Evolutionary conservation across 2,797 vertebrate species (phyloP).

Genomic region (Sebastes steindachneri): DNA sequence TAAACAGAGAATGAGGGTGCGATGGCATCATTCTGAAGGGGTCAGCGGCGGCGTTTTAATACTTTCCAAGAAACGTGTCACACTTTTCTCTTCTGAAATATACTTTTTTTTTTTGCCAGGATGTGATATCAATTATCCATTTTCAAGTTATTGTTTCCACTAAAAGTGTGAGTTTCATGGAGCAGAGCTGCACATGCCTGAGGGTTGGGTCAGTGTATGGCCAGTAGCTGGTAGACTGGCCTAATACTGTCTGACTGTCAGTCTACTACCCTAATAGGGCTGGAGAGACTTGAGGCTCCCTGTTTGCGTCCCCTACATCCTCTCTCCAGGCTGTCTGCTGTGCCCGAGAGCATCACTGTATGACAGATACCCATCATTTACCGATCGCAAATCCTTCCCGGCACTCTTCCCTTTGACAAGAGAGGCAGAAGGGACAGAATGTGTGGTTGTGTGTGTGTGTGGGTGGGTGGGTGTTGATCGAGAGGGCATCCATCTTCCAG

Average conservation of each 20-base stretch:
- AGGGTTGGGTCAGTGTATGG: conserved; percentile 57
- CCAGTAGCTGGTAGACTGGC: conserved; percentile 42
- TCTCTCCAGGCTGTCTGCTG: conserved; percentile 59
- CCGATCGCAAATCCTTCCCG: conserved; percentile 46
- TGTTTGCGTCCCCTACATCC: conserved; percentile 56
- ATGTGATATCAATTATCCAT: neutral
- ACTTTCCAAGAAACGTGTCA: conserved; percentile 24
- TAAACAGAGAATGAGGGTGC: conserved; percentile 3
- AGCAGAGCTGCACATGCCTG: conserved; percentile 37
- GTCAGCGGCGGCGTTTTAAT: neutral
- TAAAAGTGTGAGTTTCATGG: conserved; percentile 7
- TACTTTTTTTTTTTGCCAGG: neutral
- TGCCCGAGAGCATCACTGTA: conserved; percentile 35
- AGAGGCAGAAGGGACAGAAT: conserved; percentile 22
- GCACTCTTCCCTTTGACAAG: conserved; percentile 43
- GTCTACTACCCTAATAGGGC: conserved; percentile 53
- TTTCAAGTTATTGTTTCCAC: conserved; percentile 12
- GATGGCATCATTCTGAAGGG: conserved; percentile 14
- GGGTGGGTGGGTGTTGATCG: conserved; percentile 27
- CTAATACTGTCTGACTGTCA: conserved; percentile 66
- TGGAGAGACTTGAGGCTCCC: conserved; percentile 52
- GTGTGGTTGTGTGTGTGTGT: neutral
- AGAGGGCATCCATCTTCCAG: conserved; percentile 39
- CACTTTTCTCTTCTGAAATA: neutral
- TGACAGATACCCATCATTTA: conserved; percentile 71